Evolutionary conservation across 2,113 vertebrate species (phyloP), one percentile per base, ranked within the genome.

Genomic region (Arizona elegans): DNA sequence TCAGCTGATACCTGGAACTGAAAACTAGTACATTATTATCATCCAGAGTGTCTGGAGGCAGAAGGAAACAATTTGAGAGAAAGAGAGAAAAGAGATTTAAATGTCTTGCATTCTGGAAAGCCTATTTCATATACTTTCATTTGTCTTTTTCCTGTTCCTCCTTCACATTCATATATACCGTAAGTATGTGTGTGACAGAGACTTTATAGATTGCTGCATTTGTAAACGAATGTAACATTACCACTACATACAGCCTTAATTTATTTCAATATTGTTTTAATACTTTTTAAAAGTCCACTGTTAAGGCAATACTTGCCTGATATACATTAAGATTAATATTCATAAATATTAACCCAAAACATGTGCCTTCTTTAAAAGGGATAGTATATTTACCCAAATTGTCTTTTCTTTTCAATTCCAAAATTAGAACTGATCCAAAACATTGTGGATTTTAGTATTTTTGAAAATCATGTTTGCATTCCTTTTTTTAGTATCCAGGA

Each of bases 21-120:
- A 97, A 97, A 97, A 97, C 97, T 96, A 96, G 97, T 95, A 94
- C 97, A 97, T 98, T 97, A 98, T 97, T 98, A 98, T 98, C 97
- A 97, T 97, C 95, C 94, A 94, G 96, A 96, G 96, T 96, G 90
- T 97, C 96, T 97, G 94, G 92, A 94, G 97, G 94, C 96, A 96
- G 96, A 97, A 97, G 96, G 94, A 97, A 94, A 96, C 93, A 97
- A 95, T 97, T 97, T 97, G 97, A 38, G 75, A 43, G 75, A 75
- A 33, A 33, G 65, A 70, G 12, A 75, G n/a, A 81, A 81, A 75
- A 75, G 23, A 54, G 90, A 92, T 11, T 59, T 53, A 19, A 9
- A 24, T 88, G 0, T 13, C 54, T 86, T 21, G 24, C 47, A 87
- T 94, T 95, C 93, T 92, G 95, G 89, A 91, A 90, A 96, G 88